Evolutionary conservation across 2,888 invertebrate genomes (phyloP).

Genomic region (Nephrotoma guestfalica): DNA sequence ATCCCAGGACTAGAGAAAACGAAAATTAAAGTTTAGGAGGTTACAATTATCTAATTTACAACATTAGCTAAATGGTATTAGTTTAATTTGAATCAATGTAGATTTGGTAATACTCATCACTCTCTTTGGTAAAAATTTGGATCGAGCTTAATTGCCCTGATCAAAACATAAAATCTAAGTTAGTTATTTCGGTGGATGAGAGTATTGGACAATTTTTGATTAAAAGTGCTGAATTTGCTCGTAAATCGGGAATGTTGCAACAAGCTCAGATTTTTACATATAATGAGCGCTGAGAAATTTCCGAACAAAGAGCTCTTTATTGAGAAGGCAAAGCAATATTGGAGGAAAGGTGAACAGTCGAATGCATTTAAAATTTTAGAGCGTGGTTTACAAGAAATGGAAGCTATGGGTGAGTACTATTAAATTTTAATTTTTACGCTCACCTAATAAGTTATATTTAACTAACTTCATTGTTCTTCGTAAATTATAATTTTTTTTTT

Average conservation of each 20-base stretch:
- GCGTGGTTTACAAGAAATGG: conserved; percentile 44
- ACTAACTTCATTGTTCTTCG: no score
- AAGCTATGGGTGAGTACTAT: conserved; percentile 24
- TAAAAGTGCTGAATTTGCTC: conserved; percentile 71
- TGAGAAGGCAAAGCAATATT: conserved; percentile 82
- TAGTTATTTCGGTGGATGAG: conserved; percentile 30
- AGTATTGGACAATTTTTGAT: conserved; percentile 76
- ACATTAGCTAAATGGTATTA: no score
- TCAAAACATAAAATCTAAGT: neutral
- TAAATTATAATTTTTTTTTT: neutral
- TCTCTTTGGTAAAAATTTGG: conserved; percentile 35
- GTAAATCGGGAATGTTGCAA: conserved; percentile 55
- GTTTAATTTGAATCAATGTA: no score
- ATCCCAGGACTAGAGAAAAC: no score
- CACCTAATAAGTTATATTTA: no score
- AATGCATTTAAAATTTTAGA: conserved; percentile 61
- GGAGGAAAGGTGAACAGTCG: conserved; percentile 71
- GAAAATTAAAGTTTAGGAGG: no score
- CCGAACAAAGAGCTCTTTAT: conserved; percentile 64
- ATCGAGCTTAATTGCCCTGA: conserved; percentile 8
- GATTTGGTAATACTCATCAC: no score
- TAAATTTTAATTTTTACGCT: neutral
- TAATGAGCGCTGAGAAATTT: conserved; percentile 72
- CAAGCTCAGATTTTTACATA: conserved; percentile 77
- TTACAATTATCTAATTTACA: no score